Conservation (phyloP, 2,888 invertebrate species). For the Omphaloscelis lunosa region DNA sequence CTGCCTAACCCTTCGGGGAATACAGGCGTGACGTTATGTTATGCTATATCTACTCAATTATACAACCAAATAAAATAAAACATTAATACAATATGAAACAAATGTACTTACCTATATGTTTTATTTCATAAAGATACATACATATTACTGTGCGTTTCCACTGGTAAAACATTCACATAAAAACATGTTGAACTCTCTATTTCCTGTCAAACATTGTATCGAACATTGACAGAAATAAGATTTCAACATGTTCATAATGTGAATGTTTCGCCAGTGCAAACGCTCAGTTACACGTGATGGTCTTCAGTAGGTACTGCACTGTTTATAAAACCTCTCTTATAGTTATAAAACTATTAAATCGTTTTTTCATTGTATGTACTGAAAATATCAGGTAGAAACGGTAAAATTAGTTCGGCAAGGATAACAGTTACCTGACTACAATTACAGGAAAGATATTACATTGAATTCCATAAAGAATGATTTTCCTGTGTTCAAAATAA, state of each 20-base stretch:
- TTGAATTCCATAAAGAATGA: slow-evolving; percentile 6
- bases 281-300: slow-evolving; percentile 18
- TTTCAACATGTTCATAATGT: too few species aligned
- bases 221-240: too few species aligned
- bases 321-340: slow-evolving; percentile 35
- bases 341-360: neutral
- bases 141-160: too few species aligned
- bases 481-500: slow-evolving; percentile 35
- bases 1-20: too few species aligned
- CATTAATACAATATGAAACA: neutral
- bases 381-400: slow-evolving; percentile 2
- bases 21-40: too few species aligned
- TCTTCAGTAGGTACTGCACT: slow-evolving; percentile 11
- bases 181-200: too few species aligned
- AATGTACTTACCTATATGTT: neutral
- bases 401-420: slow-evolving; percentile 24
- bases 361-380: slow-evolving; percentile 22
- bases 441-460: slow-evolving; percentile 31
- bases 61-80: too few species aligned
- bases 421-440: slow-evolving; percentile 7
- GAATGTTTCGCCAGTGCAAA: too few species aligned
- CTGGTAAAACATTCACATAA: too few species aligned
- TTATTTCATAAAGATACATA: neutral
- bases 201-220: too few species aligned
- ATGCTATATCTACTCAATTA: too few species aligned